Conservation (phyloP, 2,888 invertebrate species). For the Troilus luridus region DNA sequence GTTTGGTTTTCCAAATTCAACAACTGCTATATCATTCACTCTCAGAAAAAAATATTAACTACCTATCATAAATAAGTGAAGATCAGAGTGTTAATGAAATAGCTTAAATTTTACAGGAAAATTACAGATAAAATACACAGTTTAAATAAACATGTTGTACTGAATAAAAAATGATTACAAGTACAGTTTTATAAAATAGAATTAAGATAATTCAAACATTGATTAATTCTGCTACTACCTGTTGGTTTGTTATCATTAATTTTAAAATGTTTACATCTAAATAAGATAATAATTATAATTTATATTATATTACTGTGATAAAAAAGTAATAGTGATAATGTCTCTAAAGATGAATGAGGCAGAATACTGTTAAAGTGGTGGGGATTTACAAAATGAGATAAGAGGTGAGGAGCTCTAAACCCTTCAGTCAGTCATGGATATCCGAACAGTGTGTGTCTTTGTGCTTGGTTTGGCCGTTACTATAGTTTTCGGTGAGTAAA, state of each 20-base stretch:
- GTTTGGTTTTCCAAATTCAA: neutral
- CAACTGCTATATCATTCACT: neutral
- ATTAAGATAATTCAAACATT: neutral
- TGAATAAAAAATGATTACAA: neutral
- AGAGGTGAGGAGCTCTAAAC: neutral
- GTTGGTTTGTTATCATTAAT: neutral
- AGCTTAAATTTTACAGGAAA: too few relatives aligned
- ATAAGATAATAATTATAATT: neutral
- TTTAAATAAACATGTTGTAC: neutral
- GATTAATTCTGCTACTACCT: neutral
- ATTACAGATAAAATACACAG: too few relatives aligned
- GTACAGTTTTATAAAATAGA: neutral
- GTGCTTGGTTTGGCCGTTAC: neutral
- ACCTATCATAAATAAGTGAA: too few relatives aligned
- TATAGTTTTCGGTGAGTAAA: neutral
- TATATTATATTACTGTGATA: neutral
- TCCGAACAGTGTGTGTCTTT: neutral
- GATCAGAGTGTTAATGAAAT: too few relatives aligned
- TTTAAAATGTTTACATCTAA: neutral
- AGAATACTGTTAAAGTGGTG: neutral
- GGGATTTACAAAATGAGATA: slow-evolving; percentile 33
- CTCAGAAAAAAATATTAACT: too few relatives aligned
- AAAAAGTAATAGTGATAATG: neutral
- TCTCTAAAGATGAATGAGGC: neutral
- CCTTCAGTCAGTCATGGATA: slow-evolving; percentile 20